Conservation (phyloP, 92 coral and sea anemone genomes). For the Epizoanthus fatuus region DNA sequence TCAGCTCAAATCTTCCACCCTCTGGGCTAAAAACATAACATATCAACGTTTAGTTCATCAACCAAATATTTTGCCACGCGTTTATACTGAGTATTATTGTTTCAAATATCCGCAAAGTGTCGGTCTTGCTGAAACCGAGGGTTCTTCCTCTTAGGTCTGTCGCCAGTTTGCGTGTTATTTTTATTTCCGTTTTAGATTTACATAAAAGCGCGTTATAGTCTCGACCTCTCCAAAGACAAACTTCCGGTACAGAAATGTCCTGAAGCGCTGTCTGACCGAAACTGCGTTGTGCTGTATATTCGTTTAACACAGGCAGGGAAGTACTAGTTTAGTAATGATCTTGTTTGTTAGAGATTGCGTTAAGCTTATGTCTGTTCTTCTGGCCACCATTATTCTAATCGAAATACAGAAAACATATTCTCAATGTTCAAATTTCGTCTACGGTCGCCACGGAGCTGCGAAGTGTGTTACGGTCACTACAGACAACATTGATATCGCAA, state of each 20-base stretch:
- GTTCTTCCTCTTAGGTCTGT: not conserved
- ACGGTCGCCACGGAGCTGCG: not conserved
- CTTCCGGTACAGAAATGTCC: not conserved
- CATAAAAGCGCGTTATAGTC: not conserved
- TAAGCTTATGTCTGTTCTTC: not conserved
- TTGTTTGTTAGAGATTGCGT: not conserved
- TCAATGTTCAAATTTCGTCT: not conserved
- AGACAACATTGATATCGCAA: not conserved
- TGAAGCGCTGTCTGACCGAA: not conserved
- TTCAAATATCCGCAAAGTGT: not conserved
- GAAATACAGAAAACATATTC: too few relatives aligned
- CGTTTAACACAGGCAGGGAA: not conserved
- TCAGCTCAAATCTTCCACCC: too few relatives aligned
- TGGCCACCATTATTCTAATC: not conserved
- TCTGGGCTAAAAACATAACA: not conserved
- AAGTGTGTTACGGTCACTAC: not conserved
- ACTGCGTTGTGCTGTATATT: not conserved
- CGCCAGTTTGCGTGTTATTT: not conserved
- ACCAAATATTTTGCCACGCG: not conserved
- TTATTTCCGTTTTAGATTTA: constrained; percentile 21
- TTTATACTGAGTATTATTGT: not conserved
- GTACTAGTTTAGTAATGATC: not conserved
- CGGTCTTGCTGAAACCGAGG: constrained; percentile 14
- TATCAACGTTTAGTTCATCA: not conserved
- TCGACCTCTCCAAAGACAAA: not conserved